Evolutionary conservation across 35 echinoderm and acorn worm genomes (phyloP).

Genomic region (Apostichopus japonicus): DNA sequence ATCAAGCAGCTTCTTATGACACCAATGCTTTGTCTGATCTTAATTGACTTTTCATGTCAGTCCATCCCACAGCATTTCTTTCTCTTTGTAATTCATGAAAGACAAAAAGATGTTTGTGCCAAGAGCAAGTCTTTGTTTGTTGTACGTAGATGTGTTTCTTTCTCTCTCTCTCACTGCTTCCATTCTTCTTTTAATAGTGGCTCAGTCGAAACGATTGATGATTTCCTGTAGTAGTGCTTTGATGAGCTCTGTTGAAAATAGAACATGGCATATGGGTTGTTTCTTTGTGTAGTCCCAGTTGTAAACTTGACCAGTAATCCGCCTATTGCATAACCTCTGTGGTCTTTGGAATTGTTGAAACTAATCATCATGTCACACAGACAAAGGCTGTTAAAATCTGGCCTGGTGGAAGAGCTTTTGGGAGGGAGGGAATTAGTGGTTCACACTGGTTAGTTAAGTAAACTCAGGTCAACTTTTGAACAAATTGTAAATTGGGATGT

Average conservation of each 20-base stretch:
- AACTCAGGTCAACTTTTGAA: too few species aligned
- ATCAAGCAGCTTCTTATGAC: too few species aligned
- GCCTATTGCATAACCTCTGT: constrained; percentile 34
- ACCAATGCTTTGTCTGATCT: too few species aligned
- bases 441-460: too few species aligned
- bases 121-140: not conserved
- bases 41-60: too few species aligned
- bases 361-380: not conserved
- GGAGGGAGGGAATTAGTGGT: too few species aligned
- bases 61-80: too few species aligned
- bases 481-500: too few species aligned
- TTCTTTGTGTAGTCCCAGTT: not conserved
- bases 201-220: not conserved
- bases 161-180: not conserved
- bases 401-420: too few species aligned
- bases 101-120: not conserved
- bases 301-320: constrained; percentile 35
- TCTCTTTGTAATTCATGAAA: too few species aligned
- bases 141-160: not conserved
- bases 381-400: not conserved
- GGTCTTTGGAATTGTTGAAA: not conserved
- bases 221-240: not conserved
- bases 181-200: not conserved
- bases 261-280: not conserved
- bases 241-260: not conserved